Base-by-base conservation (phyloP, 2,797 vertebrate species). In the Pygocentrus nattereri region DNA sequence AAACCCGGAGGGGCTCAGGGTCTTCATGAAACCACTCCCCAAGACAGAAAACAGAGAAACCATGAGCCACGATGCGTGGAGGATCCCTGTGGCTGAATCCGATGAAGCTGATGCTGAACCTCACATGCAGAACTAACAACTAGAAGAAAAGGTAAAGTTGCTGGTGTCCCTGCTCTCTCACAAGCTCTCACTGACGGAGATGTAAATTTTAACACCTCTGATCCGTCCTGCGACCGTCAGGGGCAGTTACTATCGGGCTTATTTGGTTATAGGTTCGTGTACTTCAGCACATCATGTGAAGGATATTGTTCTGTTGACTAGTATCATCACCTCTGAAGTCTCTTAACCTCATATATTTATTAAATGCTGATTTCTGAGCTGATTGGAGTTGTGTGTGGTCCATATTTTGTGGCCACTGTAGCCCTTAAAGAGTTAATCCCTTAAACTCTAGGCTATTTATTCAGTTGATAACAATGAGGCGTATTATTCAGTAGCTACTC, bases 111-210 rank as follows among this genome's bases (percentile, higher is more conserved):
- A 80, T 79, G 59, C 71, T 61, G 44, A 82, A 82, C 50, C 78
- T 82, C 69, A 80, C 50, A 56, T 58, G 81, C 67, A 74, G 79
- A 83, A 81, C 76, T 79, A 54, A 47, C 50, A 68, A 83, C 67
- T 50, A 56, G 44, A 77, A 38, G 23, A 73, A 59, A 87, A 83
- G 86, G 84, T 85, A 87, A 80, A 85, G 76, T 87, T 83, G 4
- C 34, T 82, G 15, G 31, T 31, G 18, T 69, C 72, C 31, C 19
- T 54, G 15, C 4, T 62, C 3, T 75, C 15, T 16, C 15, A 8
- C 19, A 23, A 15, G 18, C 50, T 62, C 27, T 27, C 27, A 61
- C 12, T 61, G 12, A 4, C 58, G 5, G 27, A 21, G 25, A 25
- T 27, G 41, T 41, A 31, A 64, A 62, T 34, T 23, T 31, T 10